Evolutionary conservation across 2,113 vertebrate species (phyloP).

Genomic region (Shinisaurus crocodilurus): DNA sequence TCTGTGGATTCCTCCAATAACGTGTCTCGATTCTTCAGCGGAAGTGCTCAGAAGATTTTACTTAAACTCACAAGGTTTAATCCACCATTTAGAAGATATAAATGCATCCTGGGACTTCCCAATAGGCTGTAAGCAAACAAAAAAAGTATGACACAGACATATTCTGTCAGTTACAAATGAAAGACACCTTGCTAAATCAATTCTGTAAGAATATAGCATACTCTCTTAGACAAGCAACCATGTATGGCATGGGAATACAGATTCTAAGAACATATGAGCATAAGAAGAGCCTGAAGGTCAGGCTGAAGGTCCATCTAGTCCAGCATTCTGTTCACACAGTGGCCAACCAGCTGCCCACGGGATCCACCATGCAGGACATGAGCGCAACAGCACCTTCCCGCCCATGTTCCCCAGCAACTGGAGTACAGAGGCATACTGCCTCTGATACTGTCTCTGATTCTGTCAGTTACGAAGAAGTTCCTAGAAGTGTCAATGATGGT

Average conservation of each 20-base stretch:
- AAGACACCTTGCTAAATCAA: neutral
- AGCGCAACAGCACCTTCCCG: too few species aligned
- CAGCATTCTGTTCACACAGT: too few species aligned
- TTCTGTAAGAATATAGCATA: neutral
- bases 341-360: too few species aligned
- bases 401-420: too few species aligned
- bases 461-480: neutral
- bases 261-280: too few species aligned
- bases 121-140: neutral
- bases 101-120: neutral
- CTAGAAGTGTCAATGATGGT: neutral
- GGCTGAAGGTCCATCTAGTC: too few species aligned
- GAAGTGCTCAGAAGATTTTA: neutral
- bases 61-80: neutral
- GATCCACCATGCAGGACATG: too few species aligned
- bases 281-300: too few species aligned
- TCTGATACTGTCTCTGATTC: too few species aligned
- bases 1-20: neutral
- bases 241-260: neutral
- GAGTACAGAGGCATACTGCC: too few species aligned
- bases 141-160: neutral
- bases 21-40: neutral
- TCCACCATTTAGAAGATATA: neutral
- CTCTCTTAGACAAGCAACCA: neutral
- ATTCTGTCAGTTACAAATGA: neutral